Conservation (phyloP, 2,888 invertebrate species). For the Sinhomidia bicolor region DNA sequence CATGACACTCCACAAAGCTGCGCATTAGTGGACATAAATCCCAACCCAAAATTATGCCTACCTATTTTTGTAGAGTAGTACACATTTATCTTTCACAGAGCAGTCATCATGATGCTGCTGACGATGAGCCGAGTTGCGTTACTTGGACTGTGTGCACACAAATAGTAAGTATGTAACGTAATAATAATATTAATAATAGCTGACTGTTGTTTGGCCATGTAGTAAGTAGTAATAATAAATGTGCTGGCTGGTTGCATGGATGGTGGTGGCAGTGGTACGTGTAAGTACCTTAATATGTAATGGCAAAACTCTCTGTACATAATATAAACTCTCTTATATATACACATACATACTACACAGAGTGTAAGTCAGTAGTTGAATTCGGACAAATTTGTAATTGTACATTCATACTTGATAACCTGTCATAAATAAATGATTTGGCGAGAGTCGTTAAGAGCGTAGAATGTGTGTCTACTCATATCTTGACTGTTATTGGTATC, state of each 20-base stretch:
- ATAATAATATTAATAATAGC: too few species aligned
- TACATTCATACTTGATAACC: constrained; percentile 14
- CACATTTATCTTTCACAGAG: not conserved
- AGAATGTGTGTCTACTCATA: not conserved
- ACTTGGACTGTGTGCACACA: too few species aligned
- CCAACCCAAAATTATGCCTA: not conserved
- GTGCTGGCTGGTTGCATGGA: too few species aligned
- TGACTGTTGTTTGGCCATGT: too few species aligned
- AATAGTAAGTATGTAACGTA: too few species aligned
- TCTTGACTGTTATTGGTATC: constrained; percentile 27
- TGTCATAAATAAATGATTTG: constrained; percentile 49
- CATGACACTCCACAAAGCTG: constrained; percentile 29
- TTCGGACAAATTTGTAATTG: constrained; percentile 23
- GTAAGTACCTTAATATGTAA: too few species aligned
- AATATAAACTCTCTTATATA: too few species aligned
- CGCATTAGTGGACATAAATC: not conserved
- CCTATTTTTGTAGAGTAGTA: not conserved
- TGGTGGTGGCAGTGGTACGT: too few species aligned
- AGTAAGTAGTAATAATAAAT: too few species aligned
- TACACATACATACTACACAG: not conserved
- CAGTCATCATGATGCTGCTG: too few species aligned
- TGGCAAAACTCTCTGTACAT: too few species aligned
- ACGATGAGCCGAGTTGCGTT: too few species aligned
- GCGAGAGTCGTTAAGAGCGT: not conserved
- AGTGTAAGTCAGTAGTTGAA: constrained; percentile 57